These are phyloP conservation scores for Lysandra bellargus DNA, from an alignment of 2,888 invertebrate genomes.

Conservation along the genomic window DNA sequence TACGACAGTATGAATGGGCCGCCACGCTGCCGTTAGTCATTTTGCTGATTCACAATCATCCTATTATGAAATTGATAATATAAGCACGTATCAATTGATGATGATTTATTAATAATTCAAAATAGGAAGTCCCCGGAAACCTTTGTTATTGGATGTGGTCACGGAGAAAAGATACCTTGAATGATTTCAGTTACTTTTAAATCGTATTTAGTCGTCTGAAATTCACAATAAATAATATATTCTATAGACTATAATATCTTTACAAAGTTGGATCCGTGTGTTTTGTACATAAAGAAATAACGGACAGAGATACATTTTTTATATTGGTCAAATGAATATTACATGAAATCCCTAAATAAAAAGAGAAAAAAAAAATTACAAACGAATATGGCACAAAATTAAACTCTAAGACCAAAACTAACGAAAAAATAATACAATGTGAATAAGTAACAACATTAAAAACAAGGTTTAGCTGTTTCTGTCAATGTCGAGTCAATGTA, in stretches of 20 bases:
- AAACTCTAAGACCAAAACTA: background rate
- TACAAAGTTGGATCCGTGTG: no score
- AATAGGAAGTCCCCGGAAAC: background rate
- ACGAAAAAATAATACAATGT: background rate
- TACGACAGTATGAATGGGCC: slow-evolving; percentile 19
- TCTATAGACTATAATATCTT: no score
- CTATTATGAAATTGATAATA: background rate
- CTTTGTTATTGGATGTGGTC: background rate
- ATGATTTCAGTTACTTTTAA: background rate
- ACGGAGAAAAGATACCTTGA: background rate
- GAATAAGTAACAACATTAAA: background rate
- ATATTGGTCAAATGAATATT: background rate
- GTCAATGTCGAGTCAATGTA: background rate
- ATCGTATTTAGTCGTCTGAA: no score
- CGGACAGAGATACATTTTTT: background rate
- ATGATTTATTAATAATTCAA: background rate
- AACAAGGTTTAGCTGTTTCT: background rate
- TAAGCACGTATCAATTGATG: slow-evolving; percentile 18
- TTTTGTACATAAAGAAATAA: no score
- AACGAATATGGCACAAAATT: background rate
- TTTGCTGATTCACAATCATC: slow-evolving; percentile 23
- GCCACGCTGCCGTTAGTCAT: background rate
- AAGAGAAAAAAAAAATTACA: background rate
- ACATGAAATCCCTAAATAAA: no score
- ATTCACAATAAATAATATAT: no score